These are phyloP conservation scores for Drosophila fuyamai DNA, from an alignment of 1,140 invertebrate genomes.

Conservation along the genomic window DNA sequence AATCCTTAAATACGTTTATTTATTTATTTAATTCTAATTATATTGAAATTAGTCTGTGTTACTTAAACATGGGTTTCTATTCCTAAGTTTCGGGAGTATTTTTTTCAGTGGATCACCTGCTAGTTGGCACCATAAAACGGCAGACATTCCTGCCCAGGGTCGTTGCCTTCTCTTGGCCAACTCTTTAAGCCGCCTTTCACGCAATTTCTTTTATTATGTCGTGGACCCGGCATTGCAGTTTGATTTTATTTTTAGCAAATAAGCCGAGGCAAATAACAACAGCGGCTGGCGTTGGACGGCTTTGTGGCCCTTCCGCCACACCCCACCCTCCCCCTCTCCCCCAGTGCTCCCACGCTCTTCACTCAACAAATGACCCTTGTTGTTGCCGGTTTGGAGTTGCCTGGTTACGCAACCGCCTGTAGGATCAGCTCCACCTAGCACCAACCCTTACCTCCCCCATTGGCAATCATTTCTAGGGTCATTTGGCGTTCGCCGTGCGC, in stretches of 20 bases:
- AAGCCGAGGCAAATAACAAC: conserved; percentile 74
- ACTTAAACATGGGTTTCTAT: no score
- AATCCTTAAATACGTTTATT: no score
- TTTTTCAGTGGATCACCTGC: not conserved
- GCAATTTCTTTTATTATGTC: conserved; percentile 74
- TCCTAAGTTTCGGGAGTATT: no score
- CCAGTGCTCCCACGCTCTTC: conserved; percentile 7
- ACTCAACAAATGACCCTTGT: conserved; percentile 63
- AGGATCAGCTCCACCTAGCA: not conserved
- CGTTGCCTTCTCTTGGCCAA: conserved; percentile 33
- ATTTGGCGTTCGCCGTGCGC: conserved; percentile 77
- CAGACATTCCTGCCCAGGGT: conserved; percentile 16
- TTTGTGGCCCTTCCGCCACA: conserved; percentile 11
- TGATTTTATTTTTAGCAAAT: conserved; percentile 82
- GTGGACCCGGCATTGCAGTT: conserved; percentile 57
- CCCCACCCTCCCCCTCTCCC: not conserved
- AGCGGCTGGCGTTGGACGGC: conserved; percentile 24
- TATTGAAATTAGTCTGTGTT: not conserved
- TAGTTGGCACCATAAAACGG: conserved; percentile 33
- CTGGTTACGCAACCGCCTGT: conserved; percentile 61
- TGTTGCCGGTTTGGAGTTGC: conserved; percentile 40
- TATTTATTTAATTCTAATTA: no score
- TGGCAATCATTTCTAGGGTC: conserved; percentile 81
- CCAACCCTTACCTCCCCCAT: conserved; percentile 5
- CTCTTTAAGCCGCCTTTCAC: conserved; percentile 70